These are phyloP conservation scores for Eudyptes chrysolophus DNA, from an alignment of 2,113 vertebrate species.

Conservation along the genomic window DNA sequence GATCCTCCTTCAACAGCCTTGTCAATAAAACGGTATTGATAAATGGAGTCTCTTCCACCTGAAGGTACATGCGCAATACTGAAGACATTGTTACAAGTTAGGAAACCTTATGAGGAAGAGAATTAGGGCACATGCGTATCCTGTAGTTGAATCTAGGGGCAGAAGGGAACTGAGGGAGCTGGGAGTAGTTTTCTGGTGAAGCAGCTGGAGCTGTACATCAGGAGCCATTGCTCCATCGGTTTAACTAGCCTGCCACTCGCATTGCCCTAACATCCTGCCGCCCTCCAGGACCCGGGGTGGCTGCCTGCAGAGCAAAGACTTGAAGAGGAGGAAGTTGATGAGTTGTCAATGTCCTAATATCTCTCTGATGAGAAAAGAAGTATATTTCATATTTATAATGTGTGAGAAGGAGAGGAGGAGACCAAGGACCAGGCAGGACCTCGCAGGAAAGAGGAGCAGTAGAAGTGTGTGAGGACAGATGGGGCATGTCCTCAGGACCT, in stretches of 20 bases:
- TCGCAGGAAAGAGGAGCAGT: background rate
- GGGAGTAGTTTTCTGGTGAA: background rate
- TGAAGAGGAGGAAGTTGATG: background rate
- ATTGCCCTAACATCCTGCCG: rapidly evolving
- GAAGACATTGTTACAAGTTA: background rate
- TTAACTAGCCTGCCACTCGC: background rate
- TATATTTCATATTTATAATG: background rate
- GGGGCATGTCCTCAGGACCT: background rate
- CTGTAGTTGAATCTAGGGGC: background rate
- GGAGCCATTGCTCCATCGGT: background rate
- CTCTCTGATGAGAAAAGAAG: background rate
- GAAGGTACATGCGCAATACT: background rate
- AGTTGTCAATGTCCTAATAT: background rate
- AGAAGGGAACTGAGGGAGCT: background rate
- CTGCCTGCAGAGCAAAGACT: background rate
- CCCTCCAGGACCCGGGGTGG: background rate
- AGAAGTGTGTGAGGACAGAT: background rate
- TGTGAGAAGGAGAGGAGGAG: background rate
- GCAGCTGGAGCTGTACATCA: background rate
- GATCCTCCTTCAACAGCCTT: background rate
- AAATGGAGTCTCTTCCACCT: background rate
- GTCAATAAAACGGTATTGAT: background rate
- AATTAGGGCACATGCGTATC: background rate
- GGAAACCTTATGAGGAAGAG: background rate
- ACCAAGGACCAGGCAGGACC: background rate